Percentiles rank a stretch among this genome's conserved stretches.
These are phyloP conservation scores for Phymorhynchus buccinoides DNA, from an alignment of 1,140 invertebrate species.

Conservation along the genomic window DNA sequence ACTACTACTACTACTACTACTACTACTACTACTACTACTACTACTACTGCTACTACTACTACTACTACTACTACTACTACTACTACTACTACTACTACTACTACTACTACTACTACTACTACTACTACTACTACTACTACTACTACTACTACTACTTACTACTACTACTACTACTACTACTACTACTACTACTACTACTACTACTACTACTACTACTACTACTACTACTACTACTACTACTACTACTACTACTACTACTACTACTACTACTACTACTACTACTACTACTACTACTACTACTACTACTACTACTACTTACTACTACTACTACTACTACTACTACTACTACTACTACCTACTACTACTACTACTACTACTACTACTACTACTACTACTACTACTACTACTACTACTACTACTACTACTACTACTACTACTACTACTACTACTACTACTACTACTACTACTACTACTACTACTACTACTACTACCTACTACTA, in stretches of 20 bases:
- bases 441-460: constrained; percentile 17
- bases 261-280: constrained; percentile 16
- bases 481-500: too few relatives aligned
- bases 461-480: constrained; percentile 16
- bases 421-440: constrained; percentile 16
- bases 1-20: constrained; percentile 17
- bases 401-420: constrained; percentile 16
- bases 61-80: constrained; percentile 16
- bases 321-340: too few relatives aligned
- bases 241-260: constrained; percentile 17
- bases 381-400: constrained; percentile 16
- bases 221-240: constrained; percentile 16
- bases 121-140: constrained; percentile 16
- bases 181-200: constrained; percentile 17
- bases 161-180: constrained; percentile 16
- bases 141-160: too few relatives aligned
- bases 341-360: too few relatives aligned
- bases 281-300: constrained; percentile 16
- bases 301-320: too few relatives aligned
- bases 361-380: too few relatives aligned
- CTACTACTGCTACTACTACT: constrained; percentile 13
- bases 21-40: constrained; percentile 20
- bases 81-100: constrained; percentile 17
- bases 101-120: constrained; percentile 16
- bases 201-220: constrained; percentile 16